Evolutionary conservation across 92 coral and sea anemone species (phyloP), one percentile per base, ranked within the genome.

Genomic region (Metridium senile): DNA sequence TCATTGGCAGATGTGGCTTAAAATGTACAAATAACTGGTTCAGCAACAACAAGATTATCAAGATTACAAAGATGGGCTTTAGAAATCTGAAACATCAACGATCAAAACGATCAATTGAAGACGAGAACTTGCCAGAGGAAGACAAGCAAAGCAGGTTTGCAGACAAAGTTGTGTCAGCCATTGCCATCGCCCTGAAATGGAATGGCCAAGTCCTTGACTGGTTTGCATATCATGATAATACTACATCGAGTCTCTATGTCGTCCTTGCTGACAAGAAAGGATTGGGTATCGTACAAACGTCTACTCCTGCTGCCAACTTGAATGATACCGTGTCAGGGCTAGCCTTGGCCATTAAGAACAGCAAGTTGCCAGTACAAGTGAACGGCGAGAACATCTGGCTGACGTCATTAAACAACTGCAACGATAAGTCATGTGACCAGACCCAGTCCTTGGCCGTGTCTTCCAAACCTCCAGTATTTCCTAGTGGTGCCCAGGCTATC

Each of bases 201-300:
- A 77, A 85, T 63, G 21, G 53, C n/a, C 61, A 33, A 0, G 78
- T 70, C 33, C 62, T 81, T 74, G 86, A 75, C 19, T 86, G 87
- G 90, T 49, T 86, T 32, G 71, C 84, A 17, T 81, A 76, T 68
- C 64, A 85, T 62, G 85, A 35, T 2, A 70, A 77, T 70, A 35
- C 21, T 39, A 54, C 79, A 68, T 86, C 59, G 4, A 54, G 3
- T 19, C 59, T 59, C 29, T 59, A 26, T 26, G 18, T 59, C 1
- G 77, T 76, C 23, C 67, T 88, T 39, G 93, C 82, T 26, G 89
- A 88, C 72, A 76, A 39, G 58, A 85, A 85, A 51, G 68, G 66
- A 7, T 59, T 81, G 0, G 81, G 77, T 0, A 46, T 85, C 26
- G 49, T 70, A n/a, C 47, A 23, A 43, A 59, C 62, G 16, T 43